Percentiles rank a stretch among this genome's conserved stretches.
phyloP scores from a whole-genome alignment of 2,797 vertebrate species.

The Lepus oiostolus region DNA sequence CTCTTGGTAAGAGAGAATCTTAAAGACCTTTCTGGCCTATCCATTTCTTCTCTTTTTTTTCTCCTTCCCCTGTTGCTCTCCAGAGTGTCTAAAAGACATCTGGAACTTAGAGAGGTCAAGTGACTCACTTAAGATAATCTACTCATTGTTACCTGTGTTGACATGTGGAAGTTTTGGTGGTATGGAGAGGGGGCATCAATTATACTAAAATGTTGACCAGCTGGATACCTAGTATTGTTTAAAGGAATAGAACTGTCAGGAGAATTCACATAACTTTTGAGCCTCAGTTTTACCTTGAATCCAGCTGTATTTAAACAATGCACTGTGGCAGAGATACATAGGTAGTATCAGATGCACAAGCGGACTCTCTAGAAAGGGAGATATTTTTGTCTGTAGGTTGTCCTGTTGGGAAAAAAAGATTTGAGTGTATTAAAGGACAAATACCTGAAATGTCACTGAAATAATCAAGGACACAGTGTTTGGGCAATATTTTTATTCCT shows the following conservation, averaged over 20 bases:
- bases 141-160: background rate
- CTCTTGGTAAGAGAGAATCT: background rate
- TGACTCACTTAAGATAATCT: background rate
- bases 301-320: background rate
- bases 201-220: background rate
- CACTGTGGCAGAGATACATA: background rate
- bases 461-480: conserved; percentile 8
- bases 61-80: background rate
- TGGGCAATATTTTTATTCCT: background rate
- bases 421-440: conserved; percentile 27
- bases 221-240: background rate
- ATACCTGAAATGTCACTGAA: background rate
- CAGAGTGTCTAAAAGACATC: background rate
- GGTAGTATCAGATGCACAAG: background rate
- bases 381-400: background rate
- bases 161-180: background rate
- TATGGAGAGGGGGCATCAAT: background rate
- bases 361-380: background rate
- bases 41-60: background rate
- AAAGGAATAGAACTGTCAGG: background rate
- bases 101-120: background rate
- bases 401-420: conserved; percentile 11
- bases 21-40: background rate
- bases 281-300: background rate
- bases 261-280: background rate